Evolutionary conservation across 1,140 invertebrate genomes (phyloP).

Genomic region (Drosophila hydei): DNA sequence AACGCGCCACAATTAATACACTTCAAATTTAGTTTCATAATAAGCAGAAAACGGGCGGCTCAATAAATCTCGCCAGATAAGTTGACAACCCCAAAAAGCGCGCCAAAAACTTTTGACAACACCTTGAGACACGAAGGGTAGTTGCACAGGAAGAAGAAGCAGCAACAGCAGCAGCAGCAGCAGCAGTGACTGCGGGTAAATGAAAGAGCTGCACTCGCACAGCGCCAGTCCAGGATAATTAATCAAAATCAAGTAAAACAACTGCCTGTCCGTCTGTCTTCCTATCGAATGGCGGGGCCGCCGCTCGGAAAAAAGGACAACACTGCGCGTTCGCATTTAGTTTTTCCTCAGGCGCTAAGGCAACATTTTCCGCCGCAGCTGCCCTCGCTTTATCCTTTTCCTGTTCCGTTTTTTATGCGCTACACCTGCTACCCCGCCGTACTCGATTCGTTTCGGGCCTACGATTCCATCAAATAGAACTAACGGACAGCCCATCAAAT

Average conservation of each 20-base stretch:
- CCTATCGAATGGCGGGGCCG: conserved; percentile 19
- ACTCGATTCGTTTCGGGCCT: conserved; percentile 1
- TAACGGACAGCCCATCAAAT: conserved; percentile 66
- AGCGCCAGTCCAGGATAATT: conserved; percentile 65
- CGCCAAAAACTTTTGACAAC: conserved; percentile 59
- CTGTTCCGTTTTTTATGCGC: conserved; percentile 56
- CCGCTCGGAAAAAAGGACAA: conserved; percentile 39
- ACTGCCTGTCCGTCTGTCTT: conserved; percentile 53
- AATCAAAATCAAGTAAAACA: conserved; percentile 83
- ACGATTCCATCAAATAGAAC: conserved; percentile 23
- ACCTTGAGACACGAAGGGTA: conserved; percentile 52
- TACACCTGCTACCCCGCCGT: conserved; percentile 60
- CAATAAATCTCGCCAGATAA: conserved; percentile 79
- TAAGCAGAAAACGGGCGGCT: conserved; percentile 44
- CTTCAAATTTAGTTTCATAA: conserved; percentile 77
- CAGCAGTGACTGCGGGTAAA: conserved; percentile 48
- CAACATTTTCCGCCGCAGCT: conserved; percentile 44
- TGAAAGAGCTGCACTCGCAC: conserved; percentile 59
- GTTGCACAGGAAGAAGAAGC: neutral
- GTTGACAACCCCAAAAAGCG: conserved; percentile 70
- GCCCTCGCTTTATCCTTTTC: conserved; percentile 44
- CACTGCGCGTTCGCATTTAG: conserved; percentile 52
- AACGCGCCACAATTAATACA: conserved; percentile 72
- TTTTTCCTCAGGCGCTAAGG: conserved; percentile 42
- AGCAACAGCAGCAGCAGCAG: conserved; percentile 15